Base-by-base conservation (phyloP, 2,888 invertebrate species). In the Heteropelma amictum region DNA sequence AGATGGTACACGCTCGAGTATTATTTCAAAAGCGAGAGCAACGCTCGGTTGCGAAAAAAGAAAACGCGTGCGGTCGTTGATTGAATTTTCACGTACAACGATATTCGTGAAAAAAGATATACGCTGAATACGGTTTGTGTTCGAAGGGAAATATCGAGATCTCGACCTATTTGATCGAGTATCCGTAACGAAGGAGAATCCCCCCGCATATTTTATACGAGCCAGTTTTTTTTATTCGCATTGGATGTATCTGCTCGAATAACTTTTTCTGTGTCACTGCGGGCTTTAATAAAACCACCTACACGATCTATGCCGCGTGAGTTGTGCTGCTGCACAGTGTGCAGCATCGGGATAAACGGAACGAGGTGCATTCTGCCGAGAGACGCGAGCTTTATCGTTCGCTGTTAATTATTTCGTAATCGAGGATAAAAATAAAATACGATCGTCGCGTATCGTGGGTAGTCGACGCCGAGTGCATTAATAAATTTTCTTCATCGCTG, bases 151-250 rank as follows among this genome's bases (percentile, higher is more conserved):
- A 75, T 40, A 67, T 63, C 56, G 60, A 61, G 71, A 35, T 8
- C 56, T 65, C 67, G 71, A 71, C 75, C 70, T 42, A 75, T 75
- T 75, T 75, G 28, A 40, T 60, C 71, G 45, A 12, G 54, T 61
- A 21, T 56, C 75, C 75, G 56, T 75, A 58, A 67, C 67, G 33
- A 49, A 40, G 21, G 23, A 42, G 40, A 64, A 64, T 71, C 56
- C 64, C 28, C n/a, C n/a, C n/a, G n/a, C 45, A 28, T 56, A 35
- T 45, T 47, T 56, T 14, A 21, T 42, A 49, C 54, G 30, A 42
- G 1, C 30, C 12, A 12, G n/a, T 38, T 51, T 67, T 56, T 47
- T 49, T 45, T 53, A n/a, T 33, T 42, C 28, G 17, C 28, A 58
- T 10, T 3, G 38, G 12, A 56, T 67, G 17, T 28, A 49, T 19